Conservation (phyloP, 2,888 invertebrate genomes). For the Hedychridium roseum region DNA sequence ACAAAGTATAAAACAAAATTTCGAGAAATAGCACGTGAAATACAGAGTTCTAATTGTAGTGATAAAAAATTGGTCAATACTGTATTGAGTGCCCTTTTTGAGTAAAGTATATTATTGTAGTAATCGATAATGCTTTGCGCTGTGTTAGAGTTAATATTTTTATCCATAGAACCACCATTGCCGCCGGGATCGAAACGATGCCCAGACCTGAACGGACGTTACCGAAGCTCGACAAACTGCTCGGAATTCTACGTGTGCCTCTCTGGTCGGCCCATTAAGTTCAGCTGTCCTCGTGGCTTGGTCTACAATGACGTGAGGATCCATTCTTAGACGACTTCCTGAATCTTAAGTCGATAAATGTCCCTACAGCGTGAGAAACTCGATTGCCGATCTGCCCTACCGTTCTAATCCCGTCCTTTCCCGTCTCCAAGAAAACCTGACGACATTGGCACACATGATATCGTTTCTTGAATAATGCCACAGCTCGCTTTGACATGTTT, state of each 20-base stretch:
- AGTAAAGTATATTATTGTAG: too few species aligned
- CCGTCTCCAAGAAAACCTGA: too few species aligned
- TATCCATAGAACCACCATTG: slow-evolving; percentile 47
- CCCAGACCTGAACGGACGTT: slow-evolving; percentile 69
- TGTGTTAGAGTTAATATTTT: too few species aligned
- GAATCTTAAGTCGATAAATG: slow-evolving; percentile 30
- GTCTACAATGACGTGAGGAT: slow-evolving; percentile 69
- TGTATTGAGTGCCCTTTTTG: too few species aligned
- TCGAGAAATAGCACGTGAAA: too few species aligned
- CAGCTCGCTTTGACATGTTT: too few species aligned
- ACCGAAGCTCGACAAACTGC: slow-evolving; percentile 70
- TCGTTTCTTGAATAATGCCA: too few species aligned
- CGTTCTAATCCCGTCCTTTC: neutral
- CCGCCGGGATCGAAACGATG: slow-evolving; percentile 61
- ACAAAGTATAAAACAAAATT: too few species aligned
- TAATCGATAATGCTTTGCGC: too few species aligned
- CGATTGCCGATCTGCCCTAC: neutral
- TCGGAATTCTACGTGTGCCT: slow-evolving; percentile 74
- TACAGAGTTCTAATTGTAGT: too few species aligned
- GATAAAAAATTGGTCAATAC: too few species aligned
- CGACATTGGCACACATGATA: too few species aligned
- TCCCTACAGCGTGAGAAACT: slow-evolving; percentile 16
- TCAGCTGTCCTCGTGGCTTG: slow-evolving; percentile 72
- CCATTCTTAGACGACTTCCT: slow-evolving; percentile 16
- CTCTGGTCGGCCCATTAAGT: slow-evolving; percentile 68